Base-by-base conservation (phyloP, 2,797 vertebrate species). In the Eleutherodactylus coqui region DNA sequence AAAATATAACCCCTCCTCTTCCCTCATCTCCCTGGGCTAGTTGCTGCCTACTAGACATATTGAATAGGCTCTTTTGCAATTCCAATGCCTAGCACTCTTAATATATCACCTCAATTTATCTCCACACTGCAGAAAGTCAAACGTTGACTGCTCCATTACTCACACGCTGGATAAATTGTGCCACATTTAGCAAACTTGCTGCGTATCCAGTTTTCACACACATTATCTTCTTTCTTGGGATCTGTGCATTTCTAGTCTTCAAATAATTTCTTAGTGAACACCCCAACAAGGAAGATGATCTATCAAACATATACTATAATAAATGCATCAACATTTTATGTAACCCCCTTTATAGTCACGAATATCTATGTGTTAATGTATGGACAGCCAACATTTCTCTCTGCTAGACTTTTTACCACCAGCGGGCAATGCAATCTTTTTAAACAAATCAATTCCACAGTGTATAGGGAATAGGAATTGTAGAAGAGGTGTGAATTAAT, bases 141-240 rank as follows among this genome's bases (percentile, higher is more conserved):
- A 81, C 36, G 70, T 49, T 87, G 86, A 87, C 86, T 87, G 86
- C 86, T 87, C 82, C 86, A 87, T 87, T 87, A 87, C 86, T 87
- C 86, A 84, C 77, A 85, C 69, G 38, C 82, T 81, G 82, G 77
- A 84, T 87, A 87, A 84, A 84, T 84, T 75, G 82, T 87, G 86
- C 85, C 86, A 81, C 82, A 80, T 87, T 84, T 84, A 80, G 86
- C 58, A 87, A 87, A 87, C 86, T 84, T 85, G 86, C 82, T 87
- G 82, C 70, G 82, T 84, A 84, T 87, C 69, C 76, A 87, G 55
- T 84, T 84, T 87, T 84, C 34, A 78, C 81, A 84, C 82, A 87
- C 86, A 79, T 84, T 87, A 84, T 79, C 38, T 27, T 73, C 51
- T 75, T 79, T 53, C 82, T 79, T 58, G 67, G 86, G 82, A 87